phyloP scores from a whole-genome alignment of 2,888 invertebrate species.

The Onchidella celtica region DNA sequence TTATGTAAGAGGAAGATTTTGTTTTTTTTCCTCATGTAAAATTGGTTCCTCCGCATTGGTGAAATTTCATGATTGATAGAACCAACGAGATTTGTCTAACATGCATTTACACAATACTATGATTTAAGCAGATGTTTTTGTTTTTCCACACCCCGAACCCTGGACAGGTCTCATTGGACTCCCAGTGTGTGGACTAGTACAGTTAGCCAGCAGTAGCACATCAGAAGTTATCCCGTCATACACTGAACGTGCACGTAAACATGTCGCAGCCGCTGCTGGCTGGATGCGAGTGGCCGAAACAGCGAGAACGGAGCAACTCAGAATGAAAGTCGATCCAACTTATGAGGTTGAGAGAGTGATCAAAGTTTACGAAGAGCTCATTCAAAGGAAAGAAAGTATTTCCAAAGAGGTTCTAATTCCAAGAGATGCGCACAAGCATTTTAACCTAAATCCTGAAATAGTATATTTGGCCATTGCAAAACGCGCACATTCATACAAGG shows the following conservation, averaged over 20 bases:
- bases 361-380: background rate
- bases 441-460: conserved; percentile 3
- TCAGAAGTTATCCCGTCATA: conserved; percentile 28
- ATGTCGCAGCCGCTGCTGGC: background rate
- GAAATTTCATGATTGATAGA: no score
- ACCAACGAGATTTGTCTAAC: no score
- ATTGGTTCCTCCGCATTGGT: no score
- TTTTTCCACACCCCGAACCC: no score
- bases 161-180: conserved; percentile 16
- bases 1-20: no score
- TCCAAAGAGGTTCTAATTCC: conserved; percentile 20
- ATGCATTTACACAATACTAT: no score
- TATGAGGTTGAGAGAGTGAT: background rate
- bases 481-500: conserved; percentile 5
- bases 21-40: no score
- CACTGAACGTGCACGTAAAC: conserved; percentile 13
- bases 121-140: no score
- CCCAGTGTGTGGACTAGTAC: conserved; percentile 20
- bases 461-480: conserved; percentile 6
- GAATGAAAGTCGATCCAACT: background rate
- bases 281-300: conserved; percentile 14
- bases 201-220: conserved; percentile 21
- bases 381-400: background rate
- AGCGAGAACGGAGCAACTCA: conserved; percentile 12
- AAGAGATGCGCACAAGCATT: conserved; percentile 15